Conservation (phyloP, 2,797 vertebrate species). For the Erpetoichthys calabaricus region DNA sequence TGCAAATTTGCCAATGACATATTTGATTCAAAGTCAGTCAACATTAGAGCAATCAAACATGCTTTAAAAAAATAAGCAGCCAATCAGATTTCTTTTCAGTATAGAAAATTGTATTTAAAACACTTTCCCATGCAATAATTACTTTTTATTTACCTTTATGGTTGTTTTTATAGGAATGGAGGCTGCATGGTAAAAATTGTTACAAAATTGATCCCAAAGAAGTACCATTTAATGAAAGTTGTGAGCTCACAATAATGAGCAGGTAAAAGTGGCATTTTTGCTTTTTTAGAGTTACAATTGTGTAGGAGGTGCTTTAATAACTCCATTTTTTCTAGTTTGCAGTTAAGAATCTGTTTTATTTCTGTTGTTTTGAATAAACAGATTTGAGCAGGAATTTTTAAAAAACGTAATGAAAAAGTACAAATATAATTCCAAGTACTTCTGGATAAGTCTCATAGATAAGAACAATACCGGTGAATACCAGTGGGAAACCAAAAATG, state of each 20-base stretch:
- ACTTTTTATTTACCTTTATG: too few species aligned
- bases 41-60: too few species aligned
- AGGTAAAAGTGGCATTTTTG: conserved; percentile 39
- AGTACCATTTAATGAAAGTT: conserved; percentile 64
- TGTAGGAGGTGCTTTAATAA: too few species aligned
- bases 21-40: too few species aligned
- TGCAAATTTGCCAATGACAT: too few species aligned
- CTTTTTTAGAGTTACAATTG: background rate
- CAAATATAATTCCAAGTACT: conserved; percentile 45
- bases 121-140: too few species aligned
- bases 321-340: background rate
- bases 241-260: conserved; percentile 72
- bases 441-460: conserved; percentile 82
- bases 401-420: conserved; percentile 66
- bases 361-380: conserved; percentile 24
- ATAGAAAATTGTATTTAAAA: too few species aligned
- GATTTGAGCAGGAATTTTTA: conserved; percentile 89
- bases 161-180: conserved; percentile 58
- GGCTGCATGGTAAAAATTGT: conserved; percentile 70
- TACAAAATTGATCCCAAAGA: conserved; percentile 53
- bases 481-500: conserved; percentile 54
- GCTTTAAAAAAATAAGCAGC: too few species aligned
- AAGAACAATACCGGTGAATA: conserved; percentile 58
- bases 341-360: background rate
- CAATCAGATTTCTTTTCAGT: too few species aligned